Evolutionary conservation across 53 echinoderm and acorn worm species (phyloP).

Genomic region (Apostichopus leukothele): DNA sequence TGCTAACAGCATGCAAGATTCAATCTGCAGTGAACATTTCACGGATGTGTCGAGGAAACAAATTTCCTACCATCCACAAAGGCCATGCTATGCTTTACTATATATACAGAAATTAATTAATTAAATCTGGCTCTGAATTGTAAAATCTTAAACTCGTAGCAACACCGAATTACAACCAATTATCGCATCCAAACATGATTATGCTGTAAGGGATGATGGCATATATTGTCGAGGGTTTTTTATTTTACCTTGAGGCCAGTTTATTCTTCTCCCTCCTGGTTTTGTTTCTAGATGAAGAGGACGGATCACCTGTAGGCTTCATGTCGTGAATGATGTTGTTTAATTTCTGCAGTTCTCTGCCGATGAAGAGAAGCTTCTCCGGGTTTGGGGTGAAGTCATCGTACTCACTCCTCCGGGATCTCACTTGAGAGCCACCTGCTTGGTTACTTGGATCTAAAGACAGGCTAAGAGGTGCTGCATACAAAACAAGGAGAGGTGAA

Average conservation of each 20-base stretch:
- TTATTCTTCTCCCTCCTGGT: conserved; percentile 96
- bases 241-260: conserved; percentile 82
- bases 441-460: conserved; percentile 1
- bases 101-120: too few species aligned
- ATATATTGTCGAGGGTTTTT: neutral
- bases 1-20: too few species aligned
- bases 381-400: conserved; percentile 98
- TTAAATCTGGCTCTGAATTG: too few species aligned
- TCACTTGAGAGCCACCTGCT: conserved; percentile 52
- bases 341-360: conserved; percentile 91
- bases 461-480: conserved; percentile 4
- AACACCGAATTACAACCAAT: too few species aligned
- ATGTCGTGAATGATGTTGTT: conserved; percentile 87
- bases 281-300: conserved; percentile 70
- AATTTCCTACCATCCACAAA: too few species aligned
- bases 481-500: neutral
- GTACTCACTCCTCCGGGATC: conserved; percentile 88
- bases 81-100: too few species aligned
- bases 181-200: too few species aligned
- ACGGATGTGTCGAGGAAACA: too few species aligned
- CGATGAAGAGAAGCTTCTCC: conserved; percentile 79
- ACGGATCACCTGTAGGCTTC: conserved; percentile 78
- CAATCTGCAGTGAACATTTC: too few species aligned
- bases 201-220: too few species aligned
- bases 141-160: too few species aligned